phyloP scores from a whole-genome alignment of 2,797 vertebrate species.

The Tinamus major region DNA sequence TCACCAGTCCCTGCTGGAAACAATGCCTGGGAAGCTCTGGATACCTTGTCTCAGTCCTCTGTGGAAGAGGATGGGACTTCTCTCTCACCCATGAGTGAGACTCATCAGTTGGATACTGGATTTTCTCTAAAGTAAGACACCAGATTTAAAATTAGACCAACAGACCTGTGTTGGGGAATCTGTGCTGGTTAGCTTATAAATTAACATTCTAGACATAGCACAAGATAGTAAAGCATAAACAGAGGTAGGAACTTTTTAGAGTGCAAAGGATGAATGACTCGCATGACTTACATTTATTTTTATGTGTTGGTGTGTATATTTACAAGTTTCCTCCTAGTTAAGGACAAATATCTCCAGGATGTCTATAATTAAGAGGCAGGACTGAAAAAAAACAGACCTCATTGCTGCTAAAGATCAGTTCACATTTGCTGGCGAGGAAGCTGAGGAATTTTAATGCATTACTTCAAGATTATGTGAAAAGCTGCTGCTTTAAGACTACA shows the following conservation, averaged over 20 bases:
- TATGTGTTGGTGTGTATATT: neutral
- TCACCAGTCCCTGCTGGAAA: constrained; percentile 67
- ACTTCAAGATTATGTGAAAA: neutral
- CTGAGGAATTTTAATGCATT: neutral
- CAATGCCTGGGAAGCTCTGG: constrained; percentile 42
- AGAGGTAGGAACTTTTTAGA: neutral
- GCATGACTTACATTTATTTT: neutral
- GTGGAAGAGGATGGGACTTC: constrained; percentile 51
- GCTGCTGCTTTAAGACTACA: neutral
- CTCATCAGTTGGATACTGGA: constrained; percentile 76
- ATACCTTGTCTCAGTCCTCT: constrained; percentile 37
- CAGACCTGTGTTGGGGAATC: neutral
- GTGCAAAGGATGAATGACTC: neutral
- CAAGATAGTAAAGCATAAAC: neutral
- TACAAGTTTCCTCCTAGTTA: neutral
- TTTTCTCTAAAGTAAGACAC: constrained; percentile 91
- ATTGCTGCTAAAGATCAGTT: neutral
- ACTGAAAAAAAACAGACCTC: neutral
- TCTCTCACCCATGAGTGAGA: constrained; percentile 21
- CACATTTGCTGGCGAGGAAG: neutral
- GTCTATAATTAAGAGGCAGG: neutral
- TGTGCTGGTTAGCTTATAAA: neutral
- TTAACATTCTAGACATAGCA: neutral
- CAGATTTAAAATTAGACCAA: neutral
- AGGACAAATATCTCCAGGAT: neutral